Conservation (phyloP, 2,797 vertebrate species). For the Sebastes baramenuke region DNA sequence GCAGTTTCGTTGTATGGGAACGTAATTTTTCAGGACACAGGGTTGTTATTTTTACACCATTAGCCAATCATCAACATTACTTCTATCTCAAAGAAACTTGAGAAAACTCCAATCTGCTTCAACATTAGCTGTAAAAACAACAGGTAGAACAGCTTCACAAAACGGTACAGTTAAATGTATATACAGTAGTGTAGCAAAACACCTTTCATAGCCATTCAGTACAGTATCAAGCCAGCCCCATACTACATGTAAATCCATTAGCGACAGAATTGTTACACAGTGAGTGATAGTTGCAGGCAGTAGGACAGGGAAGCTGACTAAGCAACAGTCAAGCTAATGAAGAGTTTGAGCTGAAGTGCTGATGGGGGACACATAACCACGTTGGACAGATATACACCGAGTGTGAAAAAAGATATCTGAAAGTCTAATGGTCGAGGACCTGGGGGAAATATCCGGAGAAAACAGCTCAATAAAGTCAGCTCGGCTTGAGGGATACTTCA, state of each 20-base stretch:
- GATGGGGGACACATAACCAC: constrained; percentile 68
- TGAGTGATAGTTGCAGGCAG: constrained; percentile 60
- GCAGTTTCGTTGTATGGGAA: too few species aligned
- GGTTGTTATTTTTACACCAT: neutral
- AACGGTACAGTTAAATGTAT: neutral
- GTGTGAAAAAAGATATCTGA: constrained; percentile 27
- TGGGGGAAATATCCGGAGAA: constrained; percentile 51
- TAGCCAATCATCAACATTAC: neutral
- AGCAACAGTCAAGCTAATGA: constrained; percentile 70
- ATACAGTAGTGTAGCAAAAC: constrained; percentile 21
- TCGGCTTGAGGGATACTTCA: constrained; percentile 10
- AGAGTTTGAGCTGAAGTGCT: constrained; percentile 50
- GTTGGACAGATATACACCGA: constrained; percentile 58
- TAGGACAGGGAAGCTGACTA: constrained; percentile 67
- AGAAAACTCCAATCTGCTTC: constrained; percentile 56
- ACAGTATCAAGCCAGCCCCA: constrained; percentile 45
- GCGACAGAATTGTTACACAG: constrained; percentile 51
- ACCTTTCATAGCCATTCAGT: constrained; percentile 53
- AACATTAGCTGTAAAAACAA: neutral
- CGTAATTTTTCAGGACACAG: too few species aligned
- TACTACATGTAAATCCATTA: constrained; percentile 44
- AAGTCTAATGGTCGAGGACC: constrained; percentile 31
- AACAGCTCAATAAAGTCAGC: constrained; percentile 30
- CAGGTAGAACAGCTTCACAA: neutral
- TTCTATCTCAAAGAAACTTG: neutral